Conservation (phyloP, 37 sponge, comb jelly and placozoan species). For the Oopsacas minuta region DNA sequence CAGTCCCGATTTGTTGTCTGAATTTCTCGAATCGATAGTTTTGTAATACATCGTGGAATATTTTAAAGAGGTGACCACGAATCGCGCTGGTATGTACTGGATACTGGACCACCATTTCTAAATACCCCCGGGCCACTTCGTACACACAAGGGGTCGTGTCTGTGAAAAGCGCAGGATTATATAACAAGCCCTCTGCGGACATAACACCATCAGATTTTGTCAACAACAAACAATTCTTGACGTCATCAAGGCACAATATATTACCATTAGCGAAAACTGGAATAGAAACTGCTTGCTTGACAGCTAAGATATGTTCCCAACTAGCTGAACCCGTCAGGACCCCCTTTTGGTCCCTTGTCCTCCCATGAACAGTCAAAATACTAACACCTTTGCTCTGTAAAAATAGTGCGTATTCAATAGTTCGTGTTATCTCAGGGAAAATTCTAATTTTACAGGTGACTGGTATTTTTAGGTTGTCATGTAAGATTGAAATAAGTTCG, state of each 20-base stretch:
- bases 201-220: conserved; percentile 88
- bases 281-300: conserved; percentile 65
- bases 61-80: conserved; percentile 86
- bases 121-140: conserved; percentile 68
- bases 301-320: conserved; percentile 86
- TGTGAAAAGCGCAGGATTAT: conserved; percentile 84
- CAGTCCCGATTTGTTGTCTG: neutral
- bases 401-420: conserved; percentile 85
- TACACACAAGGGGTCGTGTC: conserved; percentile 70
- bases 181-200: conserved; percentile 84
- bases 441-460: conserved; percentile 93
- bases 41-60: conserved; percentile 74
- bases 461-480: conserved; percentile 27
- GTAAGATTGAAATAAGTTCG: neutral
- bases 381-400: conserved; percentile 62
- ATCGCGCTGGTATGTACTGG: conserved; percentile 49
- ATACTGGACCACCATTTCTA: conserved; percentile 52
- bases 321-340: conserved; percentile 71
- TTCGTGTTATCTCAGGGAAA: conserved; percentile 78
- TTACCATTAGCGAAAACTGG: conserved; percentile 99
- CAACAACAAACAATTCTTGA: conserved; percentile 48
- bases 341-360: conserved; percentile 84
- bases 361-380: conserved; percentile 89
- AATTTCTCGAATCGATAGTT: neutral
- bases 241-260: conserved; percentile 64